Conservation (phyloP, 2,888 invertebrate species). For the Sarcophaga subvicina region DNA sequence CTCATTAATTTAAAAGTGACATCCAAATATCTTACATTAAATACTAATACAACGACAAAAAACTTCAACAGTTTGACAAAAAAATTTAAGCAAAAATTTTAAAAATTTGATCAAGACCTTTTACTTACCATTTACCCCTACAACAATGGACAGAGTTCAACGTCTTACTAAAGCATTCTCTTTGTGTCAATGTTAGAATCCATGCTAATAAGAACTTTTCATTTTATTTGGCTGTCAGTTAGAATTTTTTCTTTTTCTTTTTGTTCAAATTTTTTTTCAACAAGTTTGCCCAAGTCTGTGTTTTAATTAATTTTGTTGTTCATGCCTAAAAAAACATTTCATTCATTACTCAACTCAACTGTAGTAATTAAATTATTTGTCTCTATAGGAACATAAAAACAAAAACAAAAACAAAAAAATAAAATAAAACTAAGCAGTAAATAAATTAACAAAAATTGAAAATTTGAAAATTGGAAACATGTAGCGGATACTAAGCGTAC, state of each 20-base stretch:
- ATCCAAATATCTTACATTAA: too few species aligned
- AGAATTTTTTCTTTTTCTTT: too few species aligned
- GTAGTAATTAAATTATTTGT: slow-evolving; percentile 30
- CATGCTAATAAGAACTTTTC: neutral
- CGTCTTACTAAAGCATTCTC: too few species aligned
- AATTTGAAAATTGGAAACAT: slow-evolving; percentile 13
- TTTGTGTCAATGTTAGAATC: neutral
- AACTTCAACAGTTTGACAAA: too few species aligned
- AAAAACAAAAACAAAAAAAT: neutral
- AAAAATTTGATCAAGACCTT: too few species aligned
- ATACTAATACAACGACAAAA: too few species aligned
- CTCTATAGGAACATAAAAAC: neutral
- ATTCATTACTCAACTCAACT: neutral
- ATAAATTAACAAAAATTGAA: neutral
- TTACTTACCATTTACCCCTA: too few species aligned
- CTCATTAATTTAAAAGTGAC: too few species aligned
- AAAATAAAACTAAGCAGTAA: neutral
- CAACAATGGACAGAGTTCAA: too few species aligned
- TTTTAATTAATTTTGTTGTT: slow-evolving; percentile 35
- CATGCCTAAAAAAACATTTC: slow-evolving; percentile 19
- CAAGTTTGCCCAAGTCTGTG: slow-evolving; percentile 30
- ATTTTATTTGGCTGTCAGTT: neutral
- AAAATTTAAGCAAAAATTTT: too few species aligned
- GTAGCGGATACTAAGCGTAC: slow-evolving; percentile 15
- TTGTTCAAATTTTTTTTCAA: neutral